Conservation (phyloP, 2,113 vertebrate genomes). For the Pangasianodon hypophthalmus region DNA sequence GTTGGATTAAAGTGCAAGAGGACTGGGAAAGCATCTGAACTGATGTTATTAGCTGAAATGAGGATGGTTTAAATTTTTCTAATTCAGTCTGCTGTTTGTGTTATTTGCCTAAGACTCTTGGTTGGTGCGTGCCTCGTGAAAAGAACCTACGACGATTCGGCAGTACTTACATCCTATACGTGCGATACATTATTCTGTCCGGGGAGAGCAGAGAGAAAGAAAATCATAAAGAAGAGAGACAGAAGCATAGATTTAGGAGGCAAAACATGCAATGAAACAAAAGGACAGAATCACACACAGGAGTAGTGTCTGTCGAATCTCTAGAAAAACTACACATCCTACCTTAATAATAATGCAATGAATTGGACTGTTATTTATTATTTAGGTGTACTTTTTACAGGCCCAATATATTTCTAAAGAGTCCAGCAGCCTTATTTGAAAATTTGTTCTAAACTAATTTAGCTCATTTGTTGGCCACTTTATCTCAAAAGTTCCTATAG, state of each 20-base stretch:
- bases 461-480: neutral
- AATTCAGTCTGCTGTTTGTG: neutral
- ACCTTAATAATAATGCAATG: neutral
- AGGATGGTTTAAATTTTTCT: neutral
- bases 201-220: conserved; percentile 86
- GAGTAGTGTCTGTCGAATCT: neutral
- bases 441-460: neutral
- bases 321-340: neutral
- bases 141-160: conserved; percentile 50
- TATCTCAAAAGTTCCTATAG: neutral
- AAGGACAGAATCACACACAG: conserved; percentile 67
- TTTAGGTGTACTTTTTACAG: neutral
- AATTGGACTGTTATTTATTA: neutral
- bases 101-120: conserved; percentile 3
- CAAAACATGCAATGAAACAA: conserved; percentile 72
- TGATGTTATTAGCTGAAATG: conserved; percentile 10
- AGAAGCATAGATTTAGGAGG: conserved; percentile 54
- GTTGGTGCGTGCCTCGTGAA: conserved; percentile 34
- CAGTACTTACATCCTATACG: conserved; percentile 99
- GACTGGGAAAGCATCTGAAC: neutral
- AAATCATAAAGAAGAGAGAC: conserved; percentile 81
- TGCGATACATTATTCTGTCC: conserved; percentile 99
- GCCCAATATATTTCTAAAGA: neutral
- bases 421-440: neutral
- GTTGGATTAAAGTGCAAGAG: conserved; percentile 22